These are phyloP conservation scores for Phataginus tricuspis DNA, from an alignment of 2,797 vertebrate species.

Conservation along the genomic window DNA sequence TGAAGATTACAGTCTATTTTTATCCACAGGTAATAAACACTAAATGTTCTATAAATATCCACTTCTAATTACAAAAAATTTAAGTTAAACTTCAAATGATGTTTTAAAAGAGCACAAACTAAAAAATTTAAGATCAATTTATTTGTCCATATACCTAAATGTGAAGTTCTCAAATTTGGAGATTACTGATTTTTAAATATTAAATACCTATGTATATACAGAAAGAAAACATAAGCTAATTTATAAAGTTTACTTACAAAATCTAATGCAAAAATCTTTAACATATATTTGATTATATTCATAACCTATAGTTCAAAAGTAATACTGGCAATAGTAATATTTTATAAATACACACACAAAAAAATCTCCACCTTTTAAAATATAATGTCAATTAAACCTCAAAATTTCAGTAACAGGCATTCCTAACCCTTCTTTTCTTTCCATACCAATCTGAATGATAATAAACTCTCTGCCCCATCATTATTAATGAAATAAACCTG, in stretches of 20 bases:
- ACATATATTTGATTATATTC: background rate
- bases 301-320: constrained; percentile 39
- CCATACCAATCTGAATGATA: background rate
- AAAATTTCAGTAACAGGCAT: background rate
- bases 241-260: constrained; percentile 45
- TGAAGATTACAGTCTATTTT: constrained; percentile 41
- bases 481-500: constrained; percentile 6
- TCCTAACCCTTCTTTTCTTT: constrained; percentile 13
- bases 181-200: constrained; percentile 21
- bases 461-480: constrained; percentile 17
- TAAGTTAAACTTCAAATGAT: constrained; percentile 39
- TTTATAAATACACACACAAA: constrained; percentile 10
- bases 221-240: background rate
- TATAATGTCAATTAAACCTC: constrained; percentile 44
- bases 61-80: constrained; percentile 33
- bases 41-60: background rate
- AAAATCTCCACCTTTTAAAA: constrained; percentile 56
- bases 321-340: background rate
- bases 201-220: constrained; percentile 38
- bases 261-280: background rate
- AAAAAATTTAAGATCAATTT: constrained; percentile 40
- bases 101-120: constrained; percentile 36
- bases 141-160: constrained; percentile 7
- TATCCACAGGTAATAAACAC: constrained; percentile 46
- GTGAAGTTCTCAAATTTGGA: constrained; percentile 29